Evolutionary conservation across 2,797 vertebrate species (phyloP).

Genomic region (Tragopan temminckii): DNA sequence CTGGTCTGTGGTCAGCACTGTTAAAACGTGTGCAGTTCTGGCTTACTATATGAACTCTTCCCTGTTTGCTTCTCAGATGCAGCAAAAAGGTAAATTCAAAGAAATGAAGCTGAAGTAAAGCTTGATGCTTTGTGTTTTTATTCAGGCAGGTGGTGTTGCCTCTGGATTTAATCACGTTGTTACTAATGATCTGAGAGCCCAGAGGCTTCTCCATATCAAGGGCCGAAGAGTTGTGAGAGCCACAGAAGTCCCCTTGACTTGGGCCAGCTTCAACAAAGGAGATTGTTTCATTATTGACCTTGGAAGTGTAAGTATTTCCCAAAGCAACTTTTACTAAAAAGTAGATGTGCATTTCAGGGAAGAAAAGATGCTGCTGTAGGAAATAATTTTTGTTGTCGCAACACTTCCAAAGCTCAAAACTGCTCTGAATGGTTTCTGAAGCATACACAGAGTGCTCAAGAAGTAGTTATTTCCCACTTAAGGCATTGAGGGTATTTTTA

Average conservation of each 20-base stretch:
- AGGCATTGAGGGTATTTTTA: neutral
- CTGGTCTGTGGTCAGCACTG: neutral
- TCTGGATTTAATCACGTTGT: constrained; percentile 92
- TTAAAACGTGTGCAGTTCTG: neutral
- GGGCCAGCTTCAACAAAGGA: constrained; percentile 91
- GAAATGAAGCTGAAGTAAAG: neutral
- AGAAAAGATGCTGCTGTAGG: neutral
- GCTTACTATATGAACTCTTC: neutral
- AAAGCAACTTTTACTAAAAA: neutral
- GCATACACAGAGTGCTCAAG: neutral
- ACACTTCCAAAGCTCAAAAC: neutral
- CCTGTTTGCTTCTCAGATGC: neutral
- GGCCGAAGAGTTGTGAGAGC: constrained; percentile 91
- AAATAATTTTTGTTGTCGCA: neutral
- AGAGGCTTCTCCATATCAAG: constrained; percentile 90
- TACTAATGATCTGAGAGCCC: constrained; percentile 88
- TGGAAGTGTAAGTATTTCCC: constrained; percentile 84
- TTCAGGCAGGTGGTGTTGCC: constrained; percentile 89
- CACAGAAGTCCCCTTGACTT: constrained; percentile 87
- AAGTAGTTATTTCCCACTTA: neutral
- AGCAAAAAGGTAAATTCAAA: neutral
- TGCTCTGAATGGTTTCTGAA: neutral
- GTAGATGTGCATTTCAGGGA: neutral
- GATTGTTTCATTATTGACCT: constrained; percentile 94
- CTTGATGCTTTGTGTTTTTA: neutral